Evolutionary conservation across 2,113 vertebrate genomes (phyloP), one percentile per base, ranked within the genome.

Genomic region (Gobio gobio): DNA sequence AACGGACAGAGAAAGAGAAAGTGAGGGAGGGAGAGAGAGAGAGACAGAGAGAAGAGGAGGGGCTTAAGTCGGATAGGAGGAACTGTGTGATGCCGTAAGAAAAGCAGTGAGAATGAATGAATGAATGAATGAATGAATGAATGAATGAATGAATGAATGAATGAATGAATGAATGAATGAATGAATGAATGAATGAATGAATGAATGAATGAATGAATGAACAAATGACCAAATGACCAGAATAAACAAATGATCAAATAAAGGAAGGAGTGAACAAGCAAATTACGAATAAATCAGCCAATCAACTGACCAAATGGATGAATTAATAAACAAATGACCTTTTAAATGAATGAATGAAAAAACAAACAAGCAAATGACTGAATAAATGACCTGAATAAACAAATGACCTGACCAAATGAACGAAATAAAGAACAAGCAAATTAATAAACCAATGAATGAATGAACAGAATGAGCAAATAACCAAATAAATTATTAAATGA

Each of bases 11-110:
- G 78, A 68, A 61, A 45, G 72, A 84, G 58, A 45, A 40, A 40
- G 76, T 10, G 29, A 43, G 54, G 22, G 7, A 56, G 54, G 18
- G 18, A 33, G 70, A 26, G n/a, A n/a, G 16, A 77, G 54, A 76
- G 66, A 58, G 40, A 73, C 58, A 47, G 73, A 80, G 79, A 64
- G 10, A 81, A 80, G 75, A 74, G 75, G 61, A 79, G 49, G 51
- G 29, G n/a, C 63, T 54, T 45, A 18, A 40, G 2, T 51, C 7
- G 5, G 40, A 40, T 12, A 78, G 83, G 22, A 78, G 75, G 63
- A n/a, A 56, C 63, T 0, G 24, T 4, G 3, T 8, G 45, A 74
- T 75, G 68, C 68, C 8, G 29, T 61, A 63, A 63, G 54, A 45
- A 75, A 66, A 74, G 54, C 24, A 24, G 8, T 56, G 20, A 72